Percentiles rank a stretch among this genome's conserved stretches.
Conservation (phyloP, 2,113 vertebrate species). For the Nicator chloris region DNA sequence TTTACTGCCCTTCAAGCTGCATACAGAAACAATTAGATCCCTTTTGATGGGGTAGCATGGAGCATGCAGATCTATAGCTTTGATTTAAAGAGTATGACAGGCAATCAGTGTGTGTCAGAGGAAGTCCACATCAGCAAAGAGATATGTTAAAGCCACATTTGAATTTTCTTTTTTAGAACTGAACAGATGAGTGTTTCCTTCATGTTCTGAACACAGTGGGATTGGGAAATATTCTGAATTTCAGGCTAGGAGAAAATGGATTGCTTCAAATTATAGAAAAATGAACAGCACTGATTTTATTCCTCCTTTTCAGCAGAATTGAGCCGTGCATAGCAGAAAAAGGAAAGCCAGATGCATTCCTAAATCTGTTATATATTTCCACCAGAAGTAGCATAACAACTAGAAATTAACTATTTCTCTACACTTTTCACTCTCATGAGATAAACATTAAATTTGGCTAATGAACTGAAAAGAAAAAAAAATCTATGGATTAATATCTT, state of each 20-base stretch:
- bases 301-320: background rate
- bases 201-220: background rate
- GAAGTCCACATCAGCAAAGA: slow-evolving; percentile 22
- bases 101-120: slow-evolving; percentile 10
- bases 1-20: background rate
- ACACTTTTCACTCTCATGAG: background rate
- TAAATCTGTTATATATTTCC: background rate
- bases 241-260: background rate
- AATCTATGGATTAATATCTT: background rate
- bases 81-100: slow-evolving; percentile 42
- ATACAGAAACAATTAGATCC: slow-evolving; percentile 4
- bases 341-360: background rate
- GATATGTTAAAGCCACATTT: background rate
- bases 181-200: background rate
- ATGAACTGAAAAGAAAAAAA: background rate
- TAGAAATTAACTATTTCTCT: background rate
- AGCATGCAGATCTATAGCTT: background rate
- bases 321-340: background rate
- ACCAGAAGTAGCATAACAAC: background rate
- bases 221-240: background rate
- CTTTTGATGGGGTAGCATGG: background rate
- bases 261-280: background rate
- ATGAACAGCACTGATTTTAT: background rate
- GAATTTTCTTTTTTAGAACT: background rate
- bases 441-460: background rate